Evolutionary conservation across 2,888 invertebrate species (phyloP).

Genomic region (Margaritifera margaritifera): DNA sequence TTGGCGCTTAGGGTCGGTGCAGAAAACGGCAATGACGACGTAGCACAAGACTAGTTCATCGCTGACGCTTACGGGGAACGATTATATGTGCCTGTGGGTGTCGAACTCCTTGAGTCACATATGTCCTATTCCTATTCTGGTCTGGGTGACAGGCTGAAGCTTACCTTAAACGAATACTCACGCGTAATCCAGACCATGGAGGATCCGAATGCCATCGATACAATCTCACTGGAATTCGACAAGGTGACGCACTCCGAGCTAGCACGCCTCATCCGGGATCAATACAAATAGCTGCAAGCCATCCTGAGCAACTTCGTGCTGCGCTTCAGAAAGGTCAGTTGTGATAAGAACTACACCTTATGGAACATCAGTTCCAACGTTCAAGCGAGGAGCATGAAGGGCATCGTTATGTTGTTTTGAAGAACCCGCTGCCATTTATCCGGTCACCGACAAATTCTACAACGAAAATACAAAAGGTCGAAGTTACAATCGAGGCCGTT

Average conservation of each 20-base stretch:
- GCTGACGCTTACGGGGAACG: too few species aligned
- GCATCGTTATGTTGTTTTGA: slow-evolving; percentile 38
- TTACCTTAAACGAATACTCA: slow-evolving; percentile 24
- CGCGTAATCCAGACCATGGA: slow-evolving; percentile 25
- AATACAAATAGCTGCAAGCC: slow-evolving; percentile 13
- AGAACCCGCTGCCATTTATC: too few species aligned
- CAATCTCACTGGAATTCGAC: slow-evolving; percentile 37
- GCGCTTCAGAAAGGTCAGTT: slow-evolving; percentile 26
- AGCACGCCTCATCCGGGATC: slow-evolving; percentile 26
- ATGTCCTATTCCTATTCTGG: too few species aligned
- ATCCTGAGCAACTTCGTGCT: slow-evolving; percentile 33
- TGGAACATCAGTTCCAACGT: too few species aligned
- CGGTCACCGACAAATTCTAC: slow-evolving; percentile 15
- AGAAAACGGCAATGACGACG: too few species aligned
- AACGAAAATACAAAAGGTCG: slow-evolving; percentile 28
- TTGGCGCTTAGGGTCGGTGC: too few species aligned
- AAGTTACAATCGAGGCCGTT: slow-evolving; percentile 34
- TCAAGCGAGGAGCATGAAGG: slow-evolving; percentile 37
- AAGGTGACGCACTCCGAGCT: slow-evolving; percentile 29
- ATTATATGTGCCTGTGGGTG: too few species aligned
- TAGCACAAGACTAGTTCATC: too few species aligned
- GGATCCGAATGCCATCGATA: slow-evolving; percentile 23
- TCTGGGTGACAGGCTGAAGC: too few species aligned
- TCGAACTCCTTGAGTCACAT: too few species aligned
- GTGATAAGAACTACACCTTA: slow-evolving; percentile 29